These are phyloP conservation scores for Drosophila navojoa DNA, from an alignment of 1,140 invertebrate species.

Conservation along the genomic window DNA sequence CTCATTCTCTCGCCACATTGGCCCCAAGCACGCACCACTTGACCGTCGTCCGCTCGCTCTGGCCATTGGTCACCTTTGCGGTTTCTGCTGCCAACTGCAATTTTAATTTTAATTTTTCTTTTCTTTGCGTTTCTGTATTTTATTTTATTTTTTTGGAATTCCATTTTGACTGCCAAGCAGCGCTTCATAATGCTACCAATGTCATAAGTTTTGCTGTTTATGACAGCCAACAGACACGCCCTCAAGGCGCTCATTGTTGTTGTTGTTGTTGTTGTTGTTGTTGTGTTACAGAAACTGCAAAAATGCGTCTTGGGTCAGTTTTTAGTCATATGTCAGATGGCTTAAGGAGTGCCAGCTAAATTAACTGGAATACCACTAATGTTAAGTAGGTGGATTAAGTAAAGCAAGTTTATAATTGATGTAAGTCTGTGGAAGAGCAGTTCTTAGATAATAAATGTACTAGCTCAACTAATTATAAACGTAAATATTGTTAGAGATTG, in stretches of 20 bases:
- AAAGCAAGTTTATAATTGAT: neutral
- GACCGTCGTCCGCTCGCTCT: neutral
- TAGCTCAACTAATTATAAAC: no score
- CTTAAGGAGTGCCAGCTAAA: constrained; percentile 4
- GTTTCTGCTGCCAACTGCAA: constrained; percentile 43
- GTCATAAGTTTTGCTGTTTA: constrained; percentile 57
- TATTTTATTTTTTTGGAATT: constrained; percentile 21
- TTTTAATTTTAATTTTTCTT: constrained; percentile 41
- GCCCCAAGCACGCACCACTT: constrained; percentile 54
- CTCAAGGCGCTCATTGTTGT: constrained; percentile 20
- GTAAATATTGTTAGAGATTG: no score
- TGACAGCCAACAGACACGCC: constrained; percentile 58
- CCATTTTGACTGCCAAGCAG: neutral
- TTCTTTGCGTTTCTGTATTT: constrained; percentile 11
- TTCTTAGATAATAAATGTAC: no score
- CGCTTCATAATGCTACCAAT: constrained; percentile 53
- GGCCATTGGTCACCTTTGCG: constrained; percentile 16
- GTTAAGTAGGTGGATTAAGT: no score
- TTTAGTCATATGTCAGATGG: constrained; percentile 27
- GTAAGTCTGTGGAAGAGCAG: no score
- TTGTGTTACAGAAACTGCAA: neutral
- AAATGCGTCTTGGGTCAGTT: constrained; percentile 5
- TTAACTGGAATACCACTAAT: neutral
- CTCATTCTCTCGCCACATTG: constrained; percentile 42
- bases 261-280: constrained; percentile 3